These are phyloP conservation scores for Himalopsyche japonica DNA, from an alignment of 2,888 invertebrate genomes.

Conservation along the genomic window DNA sequence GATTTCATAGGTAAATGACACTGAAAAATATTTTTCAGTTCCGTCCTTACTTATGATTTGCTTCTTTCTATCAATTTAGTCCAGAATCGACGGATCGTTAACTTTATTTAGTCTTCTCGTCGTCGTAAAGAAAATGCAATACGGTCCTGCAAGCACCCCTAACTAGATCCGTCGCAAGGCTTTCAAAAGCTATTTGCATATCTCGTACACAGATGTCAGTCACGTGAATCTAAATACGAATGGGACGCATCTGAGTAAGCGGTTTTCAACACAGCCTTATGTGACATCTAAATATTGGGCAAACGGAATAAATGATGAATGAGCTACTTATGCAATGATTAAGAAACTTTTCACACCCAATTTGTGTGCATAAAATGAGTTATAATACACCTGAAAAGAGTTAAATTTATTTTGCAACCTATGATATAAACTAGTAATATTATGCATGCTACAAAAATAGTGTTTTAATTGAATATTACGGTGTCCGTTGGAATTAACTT, in stretches of 20 bases:
- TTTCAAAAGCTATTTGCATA: constrained; percentile 21
- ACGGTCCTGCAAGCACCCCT: background rate
- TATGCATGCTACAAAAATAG: too few species aligned
- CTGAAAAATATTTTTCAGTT: too few species aligned
- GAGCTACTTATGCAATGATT: background rate
- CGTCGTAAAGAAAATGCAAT: background rate
- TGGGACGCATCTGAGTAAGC: background rate
- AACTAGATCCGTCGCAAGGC: background rate
- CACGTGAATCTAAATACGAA: background rate
- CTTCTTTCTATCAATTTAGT: too few species aligned
- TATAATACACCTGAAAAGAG: too few species aligned
- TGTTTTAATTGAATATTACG: too few species aligned
- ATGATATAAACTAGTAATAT: too few species aligned
- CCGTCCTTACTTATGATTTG: too few species aligned
- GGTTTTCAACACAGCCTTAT: background rate
- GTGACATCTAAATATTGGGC: background rate
- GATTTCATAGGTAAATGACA: too few species aligned
- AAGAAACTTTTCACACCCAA: background rate
- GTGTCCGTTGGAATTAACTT: too few species aligned
- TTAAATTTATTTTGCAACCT: too few species aligned
- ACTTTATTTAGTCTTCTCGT: too few species aligned
- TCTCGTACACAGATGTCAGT: background rate
- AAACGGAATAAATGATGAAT: background rate
- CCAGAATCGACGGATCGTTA: too few species aligned
- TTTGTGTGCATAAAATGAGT: background rate